phyloP scores from a whole-genome alignment of 1,140 invertebrate species.

The Scaptomyza graminum region DNA sequence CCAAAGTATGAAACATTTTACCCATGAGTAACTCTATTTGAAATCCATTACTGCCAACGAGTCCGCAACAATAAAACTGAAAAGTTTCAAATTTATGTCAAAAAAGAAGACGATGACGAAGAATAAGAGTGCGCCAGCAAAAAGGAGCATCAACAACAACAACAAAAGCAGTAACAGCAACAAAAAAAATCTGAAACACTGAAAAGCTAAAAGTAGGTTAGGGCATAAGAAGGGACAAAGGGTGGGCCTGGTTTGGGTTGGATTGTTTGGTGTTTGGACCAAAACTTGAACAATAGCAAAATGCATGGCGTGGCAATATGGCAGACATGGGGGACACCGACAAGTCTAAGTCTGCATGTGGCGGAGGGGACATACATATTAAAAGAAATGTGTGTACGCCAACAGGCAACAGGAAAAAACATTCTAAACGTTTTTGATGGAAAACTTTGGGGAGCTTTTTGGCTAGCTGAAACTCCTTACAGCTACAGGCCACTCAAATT shows the following conservation, averaged over 20 bases:
- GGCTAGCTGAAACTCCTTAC: constrained; percentile 49
- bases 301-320: constrained; percentile 54
- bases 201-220: constrained; percentile 74
- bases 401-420: constrained; percentile 56
- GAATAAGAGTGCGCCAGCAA: constrained; percentile 11
- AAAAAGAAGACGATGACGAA: constrained; percentile 31
- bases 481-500: constrained; percentile 56
- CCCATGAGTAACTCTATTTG: constrained; percentile 81
- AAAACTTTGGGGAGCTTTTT: constrained; percentile 57
- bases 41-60: constrained; percentile 81
- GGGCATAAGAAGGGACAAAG: constrained; percentile 20
- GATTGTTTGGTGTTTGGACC: constrained; percentile 11
- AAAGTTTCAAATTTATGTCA: constrained; percentile 82
- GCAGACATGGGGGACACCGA: constrained; percentile 37
- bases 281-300: constrained; percentile 74
- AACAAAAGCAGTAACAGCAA: constrained; percentile 4
- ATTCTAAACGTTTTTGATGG: constrained; percentile 62
- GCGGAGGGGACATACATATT: constrained; percentile 18
- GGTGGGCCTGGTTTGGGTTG: not conserved
- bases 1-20: constrained; percentile 80
- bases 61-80: constrained; percentile 80
- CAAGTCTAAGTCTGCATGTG: constrained; percentile 16
- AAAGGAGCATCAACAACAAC: constrained; percentile 7
- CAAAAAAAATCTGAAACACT: constrained; percentile 49
- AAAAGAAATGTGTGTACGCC: constrained; percentile 50